Percentiles rank a stretch among this genome's conserved stretches.
These are phyloP conservation scores for Sebastes umbrosus DNA, from an alignment of 2,797 vertebrate genomes.

Conservation along the genomic window DNA sequence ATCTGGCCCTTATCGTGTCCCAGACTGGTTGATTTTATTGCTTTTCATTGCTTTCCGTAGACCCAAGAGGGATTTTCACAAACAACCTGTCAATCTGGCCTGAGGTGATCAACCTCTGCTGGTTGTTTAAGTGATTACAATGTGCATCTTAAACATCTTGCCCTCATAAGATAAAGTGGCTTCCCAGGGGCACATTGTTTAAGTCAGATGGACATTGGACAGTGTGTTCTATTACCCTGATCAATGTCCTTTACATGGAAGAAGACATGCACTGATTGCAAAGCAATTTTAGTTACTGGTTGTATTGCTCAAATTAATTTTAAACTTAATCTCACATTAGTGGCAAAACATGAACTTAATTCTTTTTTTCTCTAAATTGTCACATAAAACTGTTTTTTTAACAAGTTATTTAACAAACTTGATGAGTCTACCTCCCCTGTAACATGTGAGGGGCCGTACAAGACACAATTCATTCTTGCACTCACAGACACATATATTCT, in stretches of 20 bases:
- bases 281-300: not conserved
- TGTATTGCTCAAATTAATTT: not conserved
- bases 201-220: not conserved
- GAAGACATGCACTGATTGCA: not conserved
- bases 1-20: conserved; percentile 76
- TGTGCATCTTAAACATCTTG: conserved; percentile 44
- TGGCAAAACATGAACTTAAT: not conserved
- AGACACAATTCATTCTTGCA: too few relatives aligned
- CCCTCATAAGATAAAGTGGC: conserved; percentile 18
- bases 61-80: conserved; percentile 69
- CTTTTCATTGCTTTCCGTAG: conserved; percentile 83
- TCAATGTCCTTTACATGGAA: not conserved
- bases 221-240: not conserved
- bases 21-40: conserved; percentile 79
- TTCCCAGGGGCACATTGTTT: conserved; percentile 9
- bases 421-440: not conserved
- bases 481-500: too few relatives aligned
- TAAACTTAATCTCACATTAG: not conserved
- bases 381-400: not conserved
- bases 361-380: not conserved
- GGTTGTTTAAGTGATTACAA: conserved; percentile 72
- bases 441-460: not conserved
- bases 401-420: not conserved
- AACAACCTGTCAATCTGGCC: conserved; percentile 69
- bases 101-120: conserved; percentile 62